Base-by-base conservation (phyloP, 2,113 vertebrate genomes). In the Piprites chloris region DNA sequence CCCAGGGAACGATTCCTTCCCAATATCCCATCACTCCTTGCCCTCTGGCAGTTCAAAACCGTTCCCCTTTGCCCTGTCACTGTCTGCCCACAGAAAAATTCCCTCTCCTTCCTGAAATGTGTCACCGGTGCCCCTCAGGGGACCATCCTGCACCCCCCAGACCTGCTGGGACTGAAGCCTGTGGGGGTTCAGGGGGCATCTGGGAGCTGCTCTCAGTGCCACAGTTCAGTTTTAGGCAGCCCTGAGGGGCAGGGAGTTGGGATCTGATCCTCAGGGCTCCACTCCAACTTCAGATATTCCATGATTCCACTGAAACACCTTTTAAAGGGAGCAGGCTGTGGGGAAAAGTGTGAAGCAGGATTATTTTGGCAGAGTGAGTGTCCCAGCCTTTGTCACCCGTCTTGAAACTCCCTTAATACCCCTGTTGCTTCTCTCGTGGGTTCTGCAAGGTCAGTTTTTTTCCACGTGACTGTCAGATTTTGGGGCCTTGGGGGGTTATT, bases 381-480 rank as follows among this genome's bases (percentile, higher is more conserved):
- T 23, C 33, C 6, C 28, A 16, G 39, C 33, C 12, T 19, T 23
- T 22, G 24, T 44, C 47, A 9, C 18, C 33, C 27, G 2, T 23
- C n/a, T 3, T 1, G 15, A 33, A 32, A 19, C 9, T 58, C 56
- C 22, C 7, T 39, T 8, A 2, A 2, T 1, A 6, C 41, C 62
- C 62, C 32, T 14, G 0, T 41, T 30, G 11, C 9, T 66, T 53
- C 41, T n/a, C 47, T 49, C 32, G 39, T 7, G 12, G 7, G 7
- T 62, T 50, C 46, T 27, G 9, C 35, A 50, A 26, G n/a, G n/a
- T 41, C 35, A 2, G 5, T 13, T 86, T 66, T 75, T 59, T 55
- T 3, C 9, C 35, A 11, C 47, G 0, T 47, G 1, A 9, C 1
- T 0, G 0, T 3, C 9, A 26, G 4, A 1, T 8, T 52, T n/a